Conservation (phyloP, 1,140 invertebrate species). For the Drosophila funebris region DNA sequence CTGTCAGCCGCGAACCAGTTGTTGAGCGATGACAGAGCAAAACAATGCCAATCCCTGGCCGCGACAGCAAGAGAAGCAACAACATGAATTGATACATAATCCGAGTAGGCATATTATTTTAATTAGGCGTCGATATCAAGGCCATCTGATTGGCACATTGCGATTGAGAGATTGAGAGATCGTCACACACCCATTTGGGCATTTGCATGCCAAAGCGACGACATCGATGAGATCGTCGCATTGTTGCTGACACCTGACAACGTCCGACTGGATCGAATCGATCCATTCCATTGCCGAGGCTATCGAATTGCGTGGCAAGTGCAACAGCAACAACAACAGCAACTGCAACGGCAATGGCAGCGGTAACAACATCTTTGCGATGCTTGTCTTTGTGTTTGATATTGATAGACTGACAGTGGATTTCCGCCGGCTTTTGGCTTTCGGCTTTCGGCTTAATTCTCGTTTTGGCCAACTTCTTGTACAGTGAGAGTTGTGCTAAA, state of each 20-base stretch:
- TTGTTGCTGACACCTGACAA: slow-evolving; percentile 64
- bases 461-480: slow-evolving; percentile 40
- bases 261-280: slow-evolving; percentile 40
- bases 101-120: slow-evolving; percentile 80
- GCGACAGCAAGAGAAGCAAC: slow-evolving; percentile 29
- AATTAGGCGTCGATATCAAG: slow-evolving; percentile 77
- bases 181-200: slow-evolving; percentile 46
- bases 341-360: slow-evolving; percentile 34
- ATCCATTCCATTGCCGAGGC: slow-evolving; percentile 1
- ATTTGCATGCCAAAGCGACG: slow-evolving; percentile 60
- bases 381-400: slow-evolving; percentile 58
- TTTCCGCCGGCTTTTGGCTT: slow-evolving; percentile 60
- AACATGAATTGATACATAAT: slow-evolving; percentile 68
- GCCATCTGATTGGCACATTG: slow-evolving; percentile 66
- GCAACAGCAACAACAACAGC: slow-evolving; percentile 45
- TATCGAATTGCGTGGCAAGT: slow-evolving; percentile 76
- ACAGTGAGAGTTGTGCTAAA: slow-evolving; percentile 25
- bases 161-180: slow-evolving; percentile 70
- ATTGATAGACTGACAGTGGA: slow-evolving; percentile 75
- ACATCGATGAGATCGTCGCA: slow-evolving; percentile 49
- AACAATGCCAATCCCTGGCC: slow-evolving; percentile 36
- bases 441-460: slow-evolving; percentile 4
- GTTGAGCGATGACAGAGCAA: slow-evolving; percentile 37
- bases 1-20: background rate
- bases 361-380: slow-evolving; percentile 22